Base-by-base conservation (phyloP, 2,888 invertebrate species). In the Lymantria monacha region DNA sequence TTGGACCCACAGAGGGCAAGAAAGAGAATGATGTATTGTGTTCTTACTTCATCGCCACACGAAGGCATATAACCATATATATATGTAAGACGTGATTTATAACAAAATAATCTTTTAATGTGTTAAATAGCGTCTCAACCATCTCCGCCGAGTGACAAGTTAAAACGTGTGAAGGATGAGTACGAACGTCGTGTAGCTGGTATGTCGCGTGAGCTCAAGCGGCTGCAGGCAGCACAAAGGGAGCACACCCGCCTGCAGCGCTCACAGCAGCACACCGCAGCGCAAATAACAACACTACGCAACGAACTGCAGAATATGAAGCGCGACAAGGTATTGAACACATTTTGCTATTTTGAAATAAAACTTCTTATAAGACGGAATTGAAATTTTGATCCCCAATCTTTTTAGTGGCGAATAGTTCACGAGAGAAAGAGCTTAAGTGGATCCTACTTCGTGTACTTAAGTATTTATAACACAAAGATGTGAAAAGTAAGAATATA, bases 191-290 rank as follows among this genome's bases (percentile, higher is more conserved):
- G 97, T 70, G 89, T 99, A 47, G 87, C 92, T 11, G 93, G 94
- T 22, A 96, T 99, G 96, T 95, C 97, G 70, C 94, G 94, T 3
- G 76, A 95, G 74, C 92, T 96, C 8, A 95, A 95, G 72, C 95
- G 96, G 93, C 98, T 46, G 62, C 97, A 98, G 76, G 93, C 95
- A 0, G 97, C 98, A 3, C 96, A 97, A 78, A 95, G 95, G 59
- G 98, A 98, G 74, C 98, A 99, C 84, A 93, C 96, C 30, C 94
- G 96, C 43, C 92, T 98, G 65, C 93, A 98, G 66, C 93, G 95
- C 66, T 95, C 95, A 74, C 97, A 97, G 80, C 93, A 95, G 59
- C 97, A 97, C 74, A 98, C 99, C 76, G 98, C 98, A 83, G 96
- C 96, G 57, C 98, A 98, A 85, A 91, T 99, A 43, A 88, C 93